Conservation (phyloP, 2,797 vertebrate genomes). For the Pipistrellus kuhlii region DNA sequence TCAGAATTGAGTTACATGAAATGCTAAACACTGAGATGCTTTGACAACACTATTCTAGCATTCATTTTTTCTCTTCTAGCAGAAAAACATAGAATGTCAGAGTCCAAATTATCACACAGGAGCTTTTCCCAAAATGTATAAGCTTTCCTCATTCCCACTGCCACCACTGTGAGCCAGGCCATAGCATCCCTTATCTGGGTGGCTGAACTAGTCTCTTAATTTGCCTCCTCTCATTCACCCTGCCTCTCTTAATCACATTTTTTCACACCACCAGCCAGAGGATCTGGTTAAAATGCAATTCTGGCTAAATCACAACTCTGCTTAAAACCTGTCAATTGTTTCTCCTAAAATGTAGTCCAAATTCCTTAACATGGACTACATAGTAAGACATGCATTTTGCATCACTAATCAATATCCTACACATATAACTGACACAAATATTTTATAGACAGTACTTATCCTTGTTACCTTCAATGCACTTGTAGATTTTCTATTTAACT, state of each 20-base stretch:
- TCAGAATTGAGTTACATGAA: conserved; percentile 38
- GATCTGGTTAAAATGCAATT: conserved; percentile 42
- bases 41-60: not conserved
- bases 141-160: conserved; percentile 15
- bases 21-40: conserved; percentile 2
- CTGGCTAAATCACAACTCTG: conserved; percentile 54
- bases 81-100: conserved; percentile 52
- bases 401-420: not conserved
- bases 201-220: conserved; percentile 22
- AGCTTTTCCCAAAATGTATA: conserved; percentile 4
- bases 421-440: conserved; percentile 45
- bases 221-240: not conserved
- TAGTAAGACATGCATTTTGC: conserved; percentile 60
- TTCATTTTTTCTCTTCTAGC: not conserved
- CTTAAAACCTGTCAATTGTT: conserved; percentile 53
- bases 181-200: conserved; percentile 9
- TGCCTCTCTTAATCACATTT: conserved; percentile 3
- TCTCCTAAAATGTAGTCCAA: conserved; percentile 57
- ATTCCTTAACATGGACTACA: conserved; percentile 45
- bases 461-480: conserved; percentile 28
- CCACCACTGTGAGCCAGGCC: not conserved
- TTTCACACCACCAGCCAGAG: conserved; percentile 33
- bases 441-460: conserved; percentile 59
- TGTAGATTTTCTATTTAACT: conserved; percentile 52
- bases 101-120: conserved; percentile 27